Base-by-base conservation (phyloP, 2,797 vertebrate species). In the Mormyrus proboscirostris region DNA sequence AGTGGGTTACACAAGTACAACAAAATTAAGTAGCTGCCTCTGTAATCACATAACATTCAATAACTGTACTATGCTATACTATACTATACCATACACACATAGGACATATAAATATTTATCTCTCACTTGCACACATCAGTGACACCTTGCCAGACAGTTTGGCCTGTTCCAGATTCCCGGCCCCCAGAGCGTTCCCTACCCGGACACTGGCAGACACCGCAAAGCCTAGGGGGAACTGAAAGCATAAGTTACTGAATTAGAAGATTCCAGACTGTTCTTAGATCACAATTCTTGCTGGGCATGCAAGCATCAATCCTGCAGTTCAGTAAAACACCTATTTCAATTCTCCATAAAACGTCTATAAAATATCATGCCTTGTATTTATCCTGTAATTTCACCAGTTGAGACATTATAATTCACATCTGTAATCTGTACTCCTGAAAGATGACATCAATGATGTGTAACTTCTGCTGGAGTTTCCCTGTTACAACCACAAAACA, bases 101-200 rank as follows among this genome's bases (percentile, higher is more conserved):
- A 69, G 10, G 25, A 69, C 65, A 69, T 69, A 69, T 10, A 33
- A 33, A 33, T 14, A 69, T 14, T 10, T 69, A 33, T 69, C 50
- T 90, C 94, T 90, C 93, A 98, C 96, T 90, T 95, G 95, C 90
- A 89, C 96, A 95, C 89, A 97, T 88, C 92, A 98, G 49, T 0
- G 96, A 92, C 2, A 97, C 93, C 73, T 95, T 92, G 12, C 95
- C 93, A 14, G 97, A 97, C n/a, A 94, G 94, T 92, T 95, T 97
- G 82, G 98, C 97, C 91, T 96, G 96, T 82, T 94, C 91, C 0
- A 92, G 94, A 73, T 97, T 94, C 3, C 97, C 96, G 0, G 97
- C 96, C 4, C 98, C 98, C 65, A 99, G 92, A 1, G 97, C 96
- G 0, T 96, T 97, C 90, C 98, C 98, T 14, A 99, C 96, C 0